Evolutionary conservation across 2,888 invertebrate genomes (phyloP).

Genomic region (Tachina grossa): DNA sequence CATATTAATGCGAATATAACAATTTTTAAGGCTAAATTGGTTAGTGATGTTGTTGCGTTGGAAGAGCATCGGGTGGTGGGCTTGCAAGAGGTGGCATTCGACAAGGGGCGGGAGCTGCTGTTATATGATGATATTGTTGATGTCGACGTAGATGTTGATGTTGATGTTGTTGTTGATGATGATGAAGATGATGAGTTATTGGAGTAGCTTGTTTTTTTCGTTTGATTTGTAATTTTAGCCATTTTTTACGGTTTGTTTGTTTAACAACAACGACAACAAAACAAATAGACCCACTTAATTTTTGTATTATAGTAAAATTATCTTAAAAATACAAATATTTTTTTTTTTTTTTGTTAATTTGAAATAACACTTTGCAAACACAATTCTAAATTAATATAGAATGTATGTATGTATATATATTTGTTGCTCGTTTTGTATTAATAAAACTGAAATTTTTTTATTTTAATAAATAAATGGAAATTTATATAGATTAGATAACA

Average conservation of each 20-base stretch:
- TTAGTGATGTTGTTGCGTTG: conserved; percentile 29
- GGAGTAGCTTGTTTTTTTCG: conserved; percentile 46
- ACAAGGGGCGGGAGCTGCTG: background rate
- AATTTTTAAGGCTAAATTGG: conserved; percentile 46
- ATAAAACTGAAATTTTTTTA: conserved; percentile 22
- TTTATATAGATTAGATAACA: conserved; percentile 71
- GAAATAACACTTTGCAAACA: conserved; percentile 28
- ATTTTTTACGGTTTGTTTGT: conserved; percentile 62
- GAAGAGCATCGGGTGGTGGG: background rate
- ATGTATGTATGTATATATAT: background rate
- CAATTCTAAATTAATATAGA: conserved; percentile 25
- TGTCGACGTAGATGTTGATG: background rate
- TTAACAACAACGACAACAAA: conserved; percentile 2
- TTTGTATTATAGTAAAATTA: conserved; percentile 16
- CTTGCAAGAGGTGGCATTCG: background rate
- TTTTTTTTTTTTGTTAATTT: conserved; percentile 26
- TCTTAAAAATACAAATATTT: conserved; percentile 48
- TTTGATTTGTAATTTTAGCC: conserved; percentile 67
- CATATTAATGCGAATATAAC: conserved; percentile 58
- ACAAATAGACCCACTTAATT: conserved; percentile 17
- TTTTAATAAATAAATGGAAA: conserved; percentile 64
- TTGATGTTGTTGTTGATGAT: conserved; percentile 17
- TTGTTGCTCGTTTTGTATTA: conserved; percentile 33
- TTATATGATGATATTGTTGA: conserved; percentile 29
- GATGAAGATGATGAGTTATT: conserved; percentile 48